Evolutionary conservation across 1,140 invertebrate species (phyloP).

Genomic region (Heliconius hermathena): DNA sequence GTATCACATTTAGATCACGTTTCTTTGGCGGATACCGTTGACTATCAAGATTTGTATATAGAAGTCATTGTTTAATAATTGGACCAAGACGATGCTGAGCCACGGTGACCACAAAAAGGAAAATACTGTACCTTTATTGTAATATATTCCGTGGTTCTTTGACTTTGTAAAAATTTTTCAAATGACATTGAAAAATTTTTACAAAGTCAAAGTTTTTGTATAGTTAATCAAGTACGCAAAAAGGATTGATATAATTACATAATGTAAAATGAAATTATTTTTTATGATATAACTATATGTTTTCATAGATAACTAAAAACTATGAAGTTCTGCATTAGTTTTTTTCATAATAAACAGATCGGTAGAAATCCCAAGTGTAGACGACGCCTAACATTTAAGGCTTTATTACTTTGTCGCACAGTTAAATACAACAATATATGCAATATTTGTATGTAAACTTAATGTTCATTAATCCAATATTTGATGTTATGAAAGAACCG

Average conservation of each 20-base stretch:
- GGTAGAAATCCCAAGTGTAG: background rate
- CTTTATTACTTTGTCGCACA: background rate
- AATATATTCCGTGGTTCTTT: background rate
- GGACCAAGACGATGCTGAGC: background rate
- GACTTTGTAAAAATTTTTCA: background rate
- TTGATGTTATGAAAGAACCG: background rate
- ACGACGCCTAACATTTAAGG: background rate
- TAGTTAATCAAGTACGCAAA: background rate
- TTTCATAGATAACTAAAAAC: background rate
- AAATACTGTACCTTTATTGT: background rate
- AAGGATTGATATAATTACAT: background rate
- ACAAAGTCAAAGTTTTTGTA: no score
- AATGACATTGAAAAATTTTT: no score
- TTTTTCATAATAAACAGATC: background rate
- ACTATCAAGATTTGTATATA: background rate
- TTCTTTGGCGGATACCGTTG: background rate
- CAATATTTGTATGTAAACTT: background rate
- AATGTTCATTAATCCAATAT: background rate
- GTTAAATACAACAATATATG: background rate
- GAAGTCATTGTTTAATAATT: background rate
- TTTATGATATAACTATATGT: background rate
- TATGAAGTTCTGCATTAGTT: background rate
- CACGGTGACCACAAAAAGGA: background rate
- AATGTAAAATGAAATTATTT: background rate
- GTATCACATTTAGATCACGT: background rate